These are phyloP conservation scores for Agrochola lychnidis DNA, from an alignment of 2,888 invertebrate species.

Conservation along the genomic window DNA sequence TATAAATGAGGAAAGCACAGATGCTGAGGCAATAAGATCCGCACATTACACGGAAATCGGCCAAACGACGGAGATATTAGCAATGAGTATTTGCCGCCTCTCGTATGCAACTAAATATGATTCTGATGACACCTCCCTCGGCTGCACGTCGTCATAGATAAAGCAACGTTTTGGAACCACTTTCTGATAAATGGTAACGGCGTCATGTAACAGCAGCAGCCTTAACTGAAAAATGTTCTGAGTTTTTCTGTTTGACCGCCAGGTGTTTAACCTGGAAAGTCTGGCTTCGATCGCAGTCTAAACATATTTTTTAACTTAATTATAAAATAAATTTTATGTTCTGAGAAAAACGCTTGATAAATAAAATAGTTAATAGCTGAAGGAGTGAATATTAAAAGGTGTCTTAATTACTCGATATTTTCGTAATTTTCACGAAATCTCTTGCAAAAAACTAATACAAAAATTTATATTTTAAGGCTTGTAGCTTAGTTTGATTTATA, in stretches of 20 bases:
- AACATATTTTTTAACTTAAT: neutral
- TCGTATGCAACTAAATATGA: conserved; percentile 75
- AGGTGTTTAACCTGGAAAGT: conserved; percentile 28
- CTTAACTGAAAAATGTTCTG: neutral
- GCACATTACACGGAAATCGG: conserved; percentile 73
- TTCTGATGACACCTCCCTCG: conserved; percentile 65
- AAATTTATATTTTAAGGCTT: conserved; percentile 1
- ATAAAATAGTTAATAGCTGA: conserved; percentile 11
- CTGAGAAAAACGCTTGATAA: neutral
- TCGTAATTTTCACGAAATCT: neutral
- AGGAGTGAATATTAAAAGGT: conserved; percentile 12
- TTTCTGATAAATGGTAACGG: neutral
- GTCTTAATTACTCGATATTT: conserved; percentile 17
- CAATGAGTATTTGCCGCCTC: conserved; percentile 72
- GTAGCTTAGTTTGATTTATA: conserved; percentile 46
- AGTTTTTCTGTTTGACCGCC: neutral
- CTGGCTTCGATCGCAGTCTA: conserved; percentile 12
- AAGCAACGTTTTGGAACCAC: conserved; percentile 13
- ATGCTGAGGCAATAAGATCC: conserved; percentile 80
- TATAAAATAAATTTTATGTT: conserved; percentile 3
- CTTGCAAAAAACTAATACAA: neutral
- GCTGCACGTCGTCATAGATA: conserved; percentile 26
- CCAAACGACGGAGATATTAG: conserved; percentile 78
- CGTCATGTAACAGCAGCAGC: neutral
- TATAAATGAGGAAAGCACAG: conserved; percentile 81